phyloP scores from a whole-genome alignment of 2,888 invertebrate genomes.

The Nephrocerus scutellatus region DNA sequence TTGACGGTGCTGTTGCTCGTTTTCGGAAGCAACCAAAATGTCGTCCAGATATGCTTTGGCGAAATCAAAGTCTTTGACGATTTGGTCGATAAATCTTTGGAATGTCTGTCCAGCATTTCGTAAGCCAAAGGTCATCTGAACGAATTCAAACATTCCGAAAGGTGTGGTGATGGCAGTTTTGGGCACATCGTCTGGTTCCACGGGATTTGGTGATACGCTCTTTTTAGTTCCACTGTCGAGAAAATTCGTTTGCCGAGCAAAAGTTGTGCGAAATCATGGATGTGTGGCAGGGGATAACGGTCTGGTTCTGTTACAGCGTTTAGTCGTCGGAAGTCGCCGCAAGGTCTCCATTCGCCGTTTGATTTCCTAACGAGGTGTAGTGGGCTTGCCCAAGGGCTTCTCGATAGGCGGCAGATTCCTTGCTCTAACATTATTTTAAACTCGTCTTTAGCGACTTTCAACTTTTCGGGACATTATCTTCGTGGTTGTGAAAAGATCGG shows the following conservation, averaged over 20 bases:
- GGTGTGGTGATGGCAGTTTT: constrained; percentile 21
- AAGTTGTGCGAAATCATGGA: constrained; percentile 16
- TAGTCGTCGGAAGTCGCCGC: constrained; percentile 31
- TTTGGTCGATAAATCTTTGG: constrained; percentile 16
- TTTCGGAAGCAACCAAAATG: constrained; percentile 25
- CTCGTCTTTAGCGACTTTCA: constrained; percentile 5
- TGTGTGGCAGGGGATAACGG: constrained; percentile 31
- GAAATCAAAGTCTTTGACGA: constrained; percentile 14
- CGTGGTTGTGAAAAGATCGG: constrained; percentile 6
- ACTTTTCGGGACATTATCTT: constrained; percentile 4
- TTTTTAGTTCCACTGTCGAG: constrained; percentile 15
- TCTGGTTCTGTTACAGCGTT: constrained; percentile 34
- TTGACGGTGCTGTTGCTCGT: constrained; percentile 20
- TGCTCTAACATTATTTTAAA: constrained; percentile 21
- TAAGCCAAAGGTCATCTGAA: constrained; percentile 16
- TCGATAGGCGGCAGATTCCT: constrained; percentile 42
- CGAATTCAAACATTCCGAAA: constrained; percentile 19
- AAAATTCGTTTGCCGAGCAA: constrained; percentile 14
- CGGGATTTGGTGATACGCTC: constrained; percentile 22
- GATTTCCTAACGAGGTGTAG: constrained; percentile 32
- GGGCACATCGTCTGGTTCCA: constrained; percentile 12
- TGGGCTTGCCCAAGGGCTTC: constrained; percentile 40
- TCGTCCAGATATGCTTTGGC: constrained; percentile 30
- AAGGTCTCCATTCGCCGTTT: constrained; percentile 29
- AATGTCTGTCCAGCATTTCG: constrained; percentile 20